These are phyloP conservation scores for Paramormyrops hopkinsi DNA, from an alignment of 2,797 vertebrate genomes.

Conservation along the genomic window DNA sequence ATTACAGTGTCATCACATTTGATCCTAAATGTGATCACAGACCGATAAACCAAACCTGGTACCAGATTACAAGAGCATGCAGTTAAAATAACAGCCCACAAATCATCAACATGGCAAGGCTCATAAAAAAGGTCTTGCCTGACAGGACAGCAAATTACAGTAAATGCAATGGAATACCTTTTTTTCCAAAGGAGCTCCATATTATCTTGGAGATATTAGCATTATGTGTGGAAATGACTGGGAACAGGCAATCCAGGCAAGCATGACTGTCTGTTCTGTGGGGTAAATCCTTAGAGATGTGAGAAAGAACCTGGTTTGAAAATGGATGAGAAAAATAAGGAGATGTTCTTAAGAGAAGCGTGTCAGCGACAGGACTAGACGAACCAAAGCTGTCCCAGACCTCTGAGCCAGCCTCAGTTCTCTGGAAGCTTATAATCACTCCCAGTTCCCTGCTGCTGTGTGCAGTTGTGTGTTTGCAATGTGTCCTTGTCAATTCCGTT, in stretches of 20 bases:
- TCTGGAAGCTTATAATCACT: not conserved
- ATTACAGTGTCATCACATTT: conserved; percentile 3
- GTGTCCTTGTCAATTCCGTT: not conserved
- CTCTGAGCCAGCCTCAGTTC: not conserved
- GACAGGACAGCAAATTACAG: not conserved
- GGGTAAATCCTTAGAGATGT: not conserved
- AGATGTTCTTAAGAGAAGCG: not conserved
- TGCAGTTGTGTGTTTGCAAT: not conserved
- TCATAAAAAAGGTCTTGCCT: not conserved
- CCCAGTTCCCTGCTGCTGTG: not conserved
- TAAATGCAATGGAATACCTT: not conserved
- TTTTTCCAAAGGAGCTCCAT: not conserved
- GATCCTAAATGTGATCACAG: not conserved
- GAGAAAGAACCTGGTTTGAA: not conserved
- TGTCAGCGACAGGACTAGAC: not conserved
- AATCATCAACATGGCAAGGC: not conserved
- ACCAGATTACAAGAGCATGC: not conserved
- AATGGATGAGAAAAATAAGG: not conserved
- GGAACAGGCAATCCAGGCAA: not conserved
- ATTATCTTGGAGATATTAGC: not conserved
- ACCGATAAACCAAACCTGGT: not conserved
- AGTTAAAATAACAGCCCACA: not conserved
- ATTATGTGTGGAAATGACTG: not conserved
- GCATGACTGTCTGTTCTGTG: not conserved
- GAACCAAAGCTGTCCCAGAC: not conserved